Percentiles rank a stretch among this genome's conserved stretches.
These are phyloP conservation scores for Diplosoma virens DNA, from an alignment of 23 tunicate species.

Conservation along the genomic window DNA sequence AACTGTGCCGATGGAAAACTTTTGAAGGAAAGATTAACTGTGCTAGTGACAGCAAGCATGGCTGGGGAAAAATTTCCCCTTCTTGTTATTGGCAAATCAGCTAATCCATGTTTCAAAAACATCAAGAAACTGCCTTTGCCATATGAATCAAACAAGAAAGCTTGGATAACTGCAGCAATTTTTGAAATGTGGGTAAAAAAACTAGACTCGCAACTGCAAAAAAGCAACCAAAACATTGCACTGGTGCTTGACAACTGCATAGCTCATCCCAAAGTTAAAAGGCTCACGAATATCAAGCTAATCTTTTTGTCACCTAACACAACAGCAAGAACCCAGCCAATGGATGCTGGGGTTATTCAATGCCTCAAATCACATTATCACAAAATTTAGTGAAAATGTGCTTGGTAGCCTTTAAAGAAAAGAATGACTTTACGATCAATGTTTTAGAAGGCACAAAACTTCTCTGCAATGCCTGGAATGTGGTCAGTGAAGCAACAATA, in stretches of 20 bases:
- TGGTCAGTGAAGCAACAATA: not conserved
- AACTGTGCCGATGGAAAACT: not conserved
- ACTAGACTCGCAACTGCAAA: not conserved
- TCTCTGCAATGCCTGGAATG: not conserved
- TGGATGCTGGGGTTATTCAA: not conserved
- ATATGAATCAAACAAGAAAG: not conserved
- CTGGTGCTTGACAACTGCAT: not conserved
- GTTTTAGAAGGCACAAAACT: not conserved
- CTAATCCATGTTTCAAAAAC: slow-evolving; percentile 5
- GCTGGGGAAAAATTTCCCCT: slow-evolving; percentile 2
- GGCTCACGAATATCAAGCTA: not conserved
- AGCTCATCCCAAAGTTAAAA: not conserved
- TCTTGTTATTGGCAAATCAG: not conserved
- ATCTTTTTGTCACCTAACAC: not conserved
- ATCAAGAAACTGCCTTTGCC: not conserved
- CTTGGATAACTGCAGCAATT: not conserved
- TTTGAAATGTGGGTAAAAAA: not conserved
- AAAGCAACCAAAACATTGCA: not conserved
- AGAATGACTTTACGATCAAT: not conserved
- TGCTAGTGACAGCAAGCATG: not conserved
- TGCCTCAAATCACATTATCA: not conserved
- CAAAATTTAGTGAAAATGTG: not conserved
- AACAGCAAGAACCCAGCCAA: not conserved
- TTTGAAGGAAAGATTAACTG: slow-evolving; percentile 1
- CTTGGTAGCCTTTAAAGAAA: slow-evolving; percentile 3